Base-by-base conservation (phyloP, 2,888 invertebrate genomes). In the Myopa testacea region DNA sequence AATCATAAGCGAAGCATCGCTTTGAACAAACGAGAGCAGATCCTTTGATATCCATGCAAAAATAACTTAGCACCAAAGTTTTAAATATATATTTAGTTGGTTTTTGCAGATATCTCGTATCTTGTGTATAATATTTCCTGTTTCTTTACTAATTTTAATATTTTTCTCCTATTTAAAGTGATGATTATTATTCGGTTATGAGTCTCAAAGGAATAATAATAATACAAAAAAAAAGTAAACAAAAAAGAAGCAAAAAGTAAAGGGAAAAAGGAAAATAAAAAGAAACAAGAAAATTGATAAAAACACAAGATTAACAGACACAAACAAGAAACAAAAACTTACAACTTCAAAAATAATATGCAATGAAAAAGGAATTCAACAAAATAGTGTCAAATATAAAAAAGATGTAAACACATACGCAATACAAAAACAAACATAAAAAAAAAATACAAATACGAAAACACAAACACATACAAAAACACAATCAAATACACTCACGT, bases 41-140 rank as follows among this genome's bases (percentile, higher is more conserved):
- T 72, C 19, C 26, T 72, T 72, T 58, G 71, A 72, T 72, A 60
- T n/a, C 26, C 34, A 4, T 19, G 40, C 19, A 40, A 37, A 72
- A 40, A 60, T 34, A 60, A 4, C 10, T 60, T 19, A 45, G 8
- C 26, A 26, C 50, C 26, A 8, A 50, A 69, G 34, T 19, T 60
- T 60, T 37, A 72, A 40, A 40, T 72, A 72, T 71, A 55, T 71
- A 71, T 55, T 71, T 71, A 34, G 34, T 55, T 52, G 8, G 26
- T 55, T 68, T 38, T 38, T 68, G 12, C 37, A 37, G 26, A 26
- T 55, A 72, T 8, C 58, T n/a, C 8, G 19, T 14, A 19, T 60
- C 60, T 19, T 60, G 5, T 19, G 16, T 60, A 7, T 60, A 60
- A 7, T 60, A 2, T 60, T 60, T 60, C 10, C 55, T 55, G 10